Base-by-base conservation (phyloP, 35 echinoderm and acorn worm species). In the Anneissia japonica region DNA sequence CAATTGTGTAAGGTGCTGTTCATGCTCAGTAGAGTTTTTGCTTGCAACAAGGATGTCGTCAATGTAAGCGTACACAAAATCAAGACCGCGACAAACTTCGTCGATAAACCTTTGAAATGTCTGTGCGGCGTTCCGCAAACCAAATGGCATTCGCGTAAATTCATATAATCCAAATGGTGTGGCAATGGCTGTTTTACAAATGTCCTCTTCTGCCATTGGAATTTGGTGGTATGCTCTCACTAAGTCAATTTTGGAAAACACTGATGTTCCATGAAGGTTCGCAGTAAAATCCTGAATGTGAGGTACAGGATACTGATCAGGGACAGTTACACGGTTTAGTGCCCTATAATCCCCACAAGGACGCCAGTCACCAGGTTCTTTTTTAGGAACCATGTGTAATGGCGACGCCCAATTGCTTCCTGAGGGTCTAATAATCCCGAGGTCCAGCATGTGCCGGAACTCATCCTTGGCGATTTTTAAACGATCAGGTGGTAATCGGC, bases 31-130 rank as follows among this genome's bases (percentile, higher is more conserved):
- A 6, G 40, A 4, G 14, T 43, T 43, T 43, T 43, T 43, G 40
- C 40, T 43, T 43, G 40, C 40, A 43, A 43, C 40, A 43, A 43
- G 40, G 40, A 43, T 55, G 38, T 87, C 74, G 36, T 87, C 85
- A 0, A 87, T 79, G 23, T 87, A 87, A 0, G 75, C 76, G 39
- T 79, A 87, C 11, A 87, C 85, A 35, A 87, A 87, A 19, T 32
- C 37, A 10, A 87, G 35, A 40, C 40, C 40, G 14, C 40, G 40
- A 14, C 40, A 43, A 43, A 90, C 87, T 64, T 86, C 38, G 77
- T 93, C 91, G 0, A 86, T 89, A 36, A 93, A 93, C 11, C 83
- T 16, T 36, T 93, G 87, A 34, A 93, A 93, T 0, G 87, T 86
- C 36, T 89, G 86, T 0, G 87, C 91, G 0, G 87, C 77, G 36